phyloP scores from a whole-genome alignment of 2,888 invertebrate genomes.

The Ichneumon xanthorius region DNA sequence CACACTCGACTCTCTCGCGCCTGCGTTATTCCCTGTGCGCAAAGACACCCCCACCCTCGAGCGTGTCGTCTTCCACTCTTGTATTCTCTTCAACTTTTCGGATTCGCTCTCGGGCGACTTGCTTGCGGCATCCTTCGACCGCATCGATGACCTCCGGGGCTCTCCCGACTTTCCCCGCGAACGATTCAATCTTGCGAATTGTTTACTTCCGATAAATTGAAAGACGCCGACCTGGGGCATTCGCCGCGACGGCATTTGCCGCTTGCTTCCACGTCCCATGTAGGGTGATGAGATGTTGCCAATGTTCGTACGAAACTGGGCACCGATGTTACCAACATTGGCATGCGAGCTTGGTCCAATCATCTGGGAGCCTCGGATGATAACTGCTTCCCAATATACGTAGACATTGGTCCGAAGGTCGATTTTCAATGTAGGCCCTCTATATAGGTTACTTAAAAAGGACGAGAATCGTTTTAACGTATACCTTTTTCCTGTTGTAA shows the following conservation, averaged over 20 bases:
- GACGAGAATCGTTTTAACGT: no score
- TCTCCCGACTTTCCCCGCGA: constrained; percentile 43
- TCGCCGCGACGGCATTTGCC: neutral
- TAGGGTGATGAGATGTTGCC: no score
- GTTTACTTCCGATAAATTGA: constrained; percentile 60
- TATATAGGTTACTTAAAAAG: no score
- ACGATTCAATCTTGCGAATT: constrained; percentile 64
- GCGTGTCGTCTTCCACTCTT: constrained; percentile 45
- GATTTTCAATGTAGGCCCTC: no score
- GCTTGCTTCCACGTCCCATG: neutral
- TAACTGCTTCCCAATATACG: no score
- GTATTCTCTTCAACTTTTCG: constrained; percentile 56
- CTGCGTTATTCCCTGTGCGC: constrained; percentile 51
- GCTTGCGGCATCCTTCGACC: constrained; percentile 27
- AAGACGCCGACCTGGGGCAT: constrained; percentile 24
- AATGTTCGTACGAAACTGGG: no score
- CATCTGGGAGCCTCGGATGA: no score
- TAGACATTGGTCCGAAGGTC: no score
- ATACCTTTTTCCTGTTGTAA: neutral
- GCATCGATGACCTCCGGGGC: constrained; percentile 16
- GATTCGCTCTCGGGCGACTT: constrained; percentile 16
- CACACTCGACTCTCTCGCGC: constrained; percentile 51
- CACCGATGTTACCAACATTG: no score
- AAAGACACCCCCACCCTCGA: neutral
- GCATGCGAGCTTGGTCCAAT: neutral